These are phyloP conservation scores for Musca vetustissima DNA, from an alignment of 1,140 invertebrate genomes.

Conservation along the genomic window DNA sequence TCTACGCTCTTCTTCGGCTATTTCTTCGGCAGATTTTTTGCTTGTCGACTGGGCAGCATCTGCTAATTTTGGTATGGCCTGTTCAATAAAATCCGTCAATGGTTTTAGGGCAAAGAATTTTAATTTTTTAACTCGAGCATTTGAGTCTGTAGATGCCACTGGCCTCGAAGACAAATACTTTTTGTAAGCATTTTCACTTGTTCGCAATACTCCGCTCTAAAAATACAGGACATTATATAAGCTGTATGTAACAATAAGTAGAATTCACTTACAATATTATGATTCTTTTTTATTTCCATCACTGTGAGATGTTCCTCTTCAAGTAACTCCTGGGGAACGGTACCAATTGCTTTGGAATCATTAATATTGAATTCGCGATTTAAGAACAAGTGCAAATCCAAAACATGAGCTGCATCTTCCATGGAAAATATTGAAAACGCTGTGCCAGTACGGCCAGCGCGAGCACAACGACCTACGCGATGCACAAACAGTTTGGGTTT, in stretches of 20 bases:
- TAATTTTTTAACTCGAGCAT: conserved; percentile 72
- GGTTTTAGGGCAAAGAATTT: conserved; percentile 52
- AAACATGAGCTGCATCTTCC: conserved; percentile 89
- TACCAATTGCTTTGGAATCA: conserved; percentile 60
- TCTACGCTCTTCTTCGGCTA: conserved; percentile 45
- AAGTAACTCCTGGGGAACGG: conserved; percentile 77
- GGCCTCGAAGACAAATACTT: conserved; percentile 87
- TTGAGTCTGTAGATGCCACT: conserved; percentile 83
- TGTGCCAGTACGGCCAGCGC: conserved; percentile 87
- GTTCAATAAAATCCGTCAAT: conserved; percentile 51
- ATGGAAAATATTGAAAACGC: conserved; percentile 86
- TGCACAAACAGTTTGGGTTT: conserved; percentile 98
- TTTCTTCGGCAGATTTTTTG: conserved; percentile 31
- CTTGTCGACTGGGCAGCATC: conserved; percentile 37
- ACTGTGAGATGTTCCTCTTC: conserved; percentile 84
- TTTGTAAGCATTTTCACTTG: conserved; percentile 85
- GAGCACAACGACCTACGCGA: conserved; percentile 95
- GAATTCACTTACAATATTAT: conserved; percentile 70
- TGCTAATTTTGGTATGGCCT: conserved; percentile 35
- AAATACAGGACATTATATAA: conserved; percentile 3
- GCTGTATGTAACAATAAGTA: background rate
- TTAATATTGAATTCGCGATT: conserved; percentile 72
- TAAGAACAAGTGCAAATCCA: conserved; percentile 94
- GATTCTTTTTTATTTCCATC: conserved; percentile 71
- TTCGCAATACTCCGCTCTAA: conserved; percentile 73